Base-by-base conservation (phyloP, 2,113 vertebrate genomes). In the Pseudorhombus dupliciocellatus region DNA sequence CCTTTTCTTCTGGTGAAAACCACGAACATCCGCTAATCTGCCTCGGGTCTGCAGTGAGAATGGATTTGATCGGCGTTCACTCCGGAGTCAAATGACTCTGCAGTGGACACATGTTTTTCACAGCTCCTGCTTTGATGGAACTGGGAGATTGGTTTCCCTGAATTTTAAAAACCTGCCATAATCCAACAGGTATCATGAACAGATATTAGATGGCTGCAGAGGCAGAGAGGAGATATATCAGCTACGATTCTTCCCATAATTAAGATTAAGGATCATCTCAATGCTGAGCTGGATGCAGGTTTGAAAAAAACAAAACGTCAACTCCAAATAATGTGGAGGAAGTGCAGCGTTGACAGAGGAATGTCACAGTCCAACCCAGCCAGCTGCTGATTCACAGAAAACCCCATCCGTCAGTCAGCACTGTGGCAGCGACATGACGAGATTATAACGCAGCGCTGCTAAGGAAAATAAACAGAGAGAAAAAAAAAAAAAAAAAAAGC, bases 381-480 rank as follows among this genome's bases (percentile, higher is more conserved):
- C 22, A 54, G 60, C 65, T 73, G 75, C 66, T 63, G 80, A 80
- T 76, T 70, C 50, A 52, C 26, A 1, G 59, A 21, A 51, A 24
- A 51, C 24, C 11, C n/a, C 52, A 53, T 53, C 26, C 26, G 16
- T 53, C 52, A 22, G 16, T 53, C 52, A 26, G 2, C 52, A 25
- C 52, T 24, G 22, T 53, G 52, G 52, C 52, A 51, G 22, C 12
- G 22, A 53, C 77, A 72, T 8, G 28, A 67, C 65, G 54, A 68
- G 79, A 86, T 77, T 63, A 77, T 65, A 86, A 88, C 18, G 44
- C 24, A 70, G 58, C 18, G 48, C 72, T 66, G 37, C 70, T 68
- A 25, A 71, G 61, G 66, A 28, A 77, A 44, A 69, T 81, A 86
- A 83, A 87, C 68, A 81, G 22, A 73, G 51, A 63, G 30, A 6